These are phyloP conservation scores for Porites evermanni DNA, from an alignment of 92 coral and sea anemone species.

Conservation along the genomic window DNA sequence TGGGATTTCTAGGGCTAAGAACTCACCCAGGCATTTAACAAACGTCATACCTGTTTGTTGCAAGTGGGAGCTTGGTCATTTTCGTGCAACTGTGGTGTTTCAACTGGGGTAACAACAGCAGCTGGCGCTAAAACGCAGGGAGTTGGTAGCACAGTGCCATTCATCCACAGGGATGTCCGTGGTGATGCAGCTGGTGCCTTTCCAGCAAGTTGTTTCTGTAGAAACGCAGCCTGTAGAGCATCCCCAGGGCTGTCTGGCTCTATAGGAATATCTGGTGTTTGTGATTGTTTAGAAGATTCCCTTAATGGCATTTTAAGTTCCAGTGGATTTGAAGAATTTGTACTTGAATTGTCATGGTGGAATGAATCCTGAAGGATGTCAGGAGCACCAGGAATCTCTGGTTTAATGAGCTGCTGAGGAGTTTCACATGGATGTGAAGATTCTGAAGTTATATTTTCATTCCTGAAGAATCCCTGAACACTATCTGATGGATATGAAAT, in stretches of 20 bases:
- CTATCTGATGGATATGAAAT: neutral
- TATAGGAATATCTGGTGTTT: neutral
- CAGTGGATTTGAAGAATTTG: neutral
- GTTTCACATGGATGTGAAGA: neutral
- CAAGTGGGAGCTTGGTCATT: neutral
- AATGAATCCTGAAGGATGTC: neutral
- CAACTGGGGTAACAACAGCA: constrained; percentile 4
- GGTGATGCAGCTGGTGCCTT: constrained; percentile 46
- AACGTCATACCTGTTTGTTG: constrained; percentile 1
- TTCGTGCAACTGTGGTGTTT: neutral
- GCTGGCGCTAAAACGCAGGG: constrained; percentile 45
- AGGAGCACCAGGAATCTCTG: no score
- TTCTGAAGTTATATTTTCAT: neutral
- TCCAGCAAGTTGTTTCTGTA: constrained; percentile 48
- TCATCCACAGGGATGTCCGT: constrained; percentile 53
- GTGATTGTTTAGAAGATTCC: neutral
- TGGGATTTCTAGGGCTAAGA: no score
- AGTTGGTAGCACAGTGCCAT: constrained; percentile 5
- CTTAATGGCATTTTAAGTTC: neutral
- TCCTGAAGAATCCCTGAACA: neutral
- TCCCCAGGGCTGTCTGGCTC: constrained; percentile 50
- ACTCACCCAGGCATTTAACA: no score
- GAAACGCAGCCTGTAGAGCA: constrained; percentile 33
- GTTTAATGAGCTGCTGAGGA: no score
- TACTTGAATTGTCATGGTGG: neutral